Conservation (phyloP, 2,797 vertebrate species). For the Clangula hyemalis region DNA sequence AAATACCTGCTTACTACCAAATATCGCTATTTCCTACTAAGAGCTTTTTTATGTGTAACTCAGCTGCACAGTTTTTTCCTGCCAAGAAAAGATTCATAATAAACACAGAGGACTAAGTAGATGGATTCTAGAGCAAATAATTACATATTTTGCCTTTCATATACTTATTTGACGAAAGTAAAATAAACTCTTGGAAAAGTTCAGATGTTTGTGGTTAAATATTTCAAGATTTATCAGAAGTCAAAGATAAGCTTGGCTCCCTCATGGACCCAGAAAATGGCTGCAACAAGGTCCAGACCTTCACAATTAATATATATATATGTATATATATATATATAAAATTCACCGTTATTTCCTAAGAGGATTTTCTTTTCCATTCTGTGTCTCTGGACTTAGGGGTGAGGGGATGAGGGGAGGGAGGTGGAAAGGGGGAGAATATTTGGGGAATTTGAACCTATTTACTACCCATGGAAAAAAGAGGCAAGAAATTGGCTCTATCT, state of each 20-base stretch:
- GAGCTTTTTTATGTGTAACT: conserved; percentile 54
- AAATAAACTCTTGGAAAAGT: conserved; percentile 49
- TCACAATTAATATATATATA: background rate
- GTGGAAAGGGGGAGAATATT: background rate
- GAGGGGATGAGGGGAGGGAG: too few species aligned
- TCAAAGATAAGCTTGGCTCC: conserved; percentile 32
- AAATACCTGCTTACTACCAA: conserved; percentile 64
- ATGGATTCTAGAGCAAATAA: conserved; percentile 22
- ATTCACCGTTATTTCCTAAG: background rate
- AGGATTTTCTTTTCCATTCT: background rate
- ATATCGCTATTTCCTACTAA: conserved; percentile 56
- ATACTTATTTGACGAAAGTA: background rate
- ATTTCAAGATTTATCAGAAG: conserved; percentile 55
- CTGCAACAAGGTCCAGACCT: background rate
- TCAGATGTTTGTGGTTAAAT: conserved; percentile 61
- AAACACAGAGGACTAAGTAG: conserved; percentile 32
- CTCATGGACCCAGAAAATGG: background rate
- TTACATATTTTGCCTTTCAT: background rate
- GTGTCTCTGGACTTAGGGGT: background rate
- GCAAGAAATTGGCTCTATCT: background rate
- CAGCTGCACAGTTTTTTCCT: conserved; percentile 43
- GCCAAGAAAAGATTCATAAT: conserved; percentile 39
- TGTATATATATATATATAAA: too few species aligned
- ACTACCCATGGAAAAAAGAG: background rate
- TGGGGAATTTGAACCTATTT: background rate